Base-by-base conservation (phyloP, 2,797 vertebrate species). In the Danio kyathit region DNA sequence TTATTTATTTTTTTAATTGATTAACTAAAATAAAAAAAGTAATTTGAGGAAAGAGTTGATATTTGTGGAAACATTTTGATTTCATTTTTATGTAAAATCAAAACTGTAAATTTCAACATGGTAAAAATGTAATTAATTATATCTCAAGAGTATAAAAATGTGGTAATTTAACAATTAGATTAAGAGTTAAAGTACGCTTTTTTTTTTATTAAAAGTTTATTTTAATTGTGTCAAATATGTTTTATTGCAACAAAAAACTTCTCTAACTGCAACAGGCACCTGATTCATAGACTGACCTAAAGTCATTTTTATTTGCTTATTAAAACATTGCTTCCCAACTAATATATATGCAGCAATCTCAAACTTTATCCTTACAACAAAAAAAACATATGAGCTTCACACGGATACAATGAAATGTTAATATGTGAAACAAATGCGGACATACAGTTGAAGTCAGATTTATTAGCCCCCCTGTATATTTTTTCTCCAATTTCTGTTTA, bases 201-300 rank as follows among this genome's bases (percentile, higher is more conserved):
- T n/a, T n/a, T n/a, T n/a, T n/a, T n/a, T n/a, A n/a, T n/a, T n/a
- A n/a, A n/a, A n/a, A n/a, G n/a, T n/a, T n/a, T n/a, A n/a, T n/a
- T n/a, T n/a, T n/a, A n/a, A n/a, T n/a, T n/a, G n/a, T n/a, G n/a
- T 56, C 52, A n/a, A n/a, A n/a, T n/a, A n/a, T n/a, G n/a, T n/a
- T n/a, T n/a, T n/a, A n/a, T n/a, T n/a, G n/a, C n/a, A n/a, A n/a
- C n/a, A 44, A 3, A 6, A 14, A 67, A 40, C 21, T 4, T 40
- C 5, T 69, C 48, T 51, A 70, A 52, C 66, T 52, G 29, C 29
- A 70, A 52, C 7, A 57, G n/a, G 41, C 70, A 59, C 54, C 5
- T 46, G 54, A 60, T 74, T 74, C n/a, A 48, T 74, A 74, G 71
- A 74, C 21, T 60, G 17, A 46, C 17, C 56, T n/a, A 2, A 29